Evolutionary conservation across 2,888 invertebrate genomes (phyloP), one percentile per base, ranked within the genome.

Genomic region (Melanchra persicariae): DNA sequence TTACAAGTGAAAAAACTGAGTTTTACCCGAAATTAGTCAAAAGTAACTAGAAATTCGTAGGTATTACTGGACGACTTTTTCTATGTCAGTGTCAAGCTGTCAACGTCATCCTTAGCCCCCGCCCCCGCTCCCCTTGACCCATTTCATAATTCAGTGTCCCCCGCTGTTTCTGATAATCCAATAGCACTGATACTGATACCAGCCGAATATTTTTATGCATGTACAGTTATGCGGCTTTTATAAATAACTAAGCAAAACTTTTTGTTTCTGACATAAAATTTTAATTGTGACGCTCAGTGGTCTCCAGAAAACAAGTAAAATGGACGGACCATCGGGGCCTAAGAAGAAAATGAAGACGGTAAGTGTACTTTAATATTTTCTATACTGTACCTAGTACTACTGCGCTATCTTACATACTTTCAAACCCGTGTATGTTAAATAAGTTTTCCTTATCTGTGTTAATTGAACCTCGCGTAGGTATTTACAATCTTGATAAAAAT

Each of bases 341-440:
- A 95, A 93, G 85, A 96, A 95, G 85, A 96, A 96, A 89, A 87
- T 95, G 0, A 96, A 96, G 92, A 94, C 94, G 40, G 96, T 96
- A 86, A 93, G 94, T 93, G 52, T 45, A 65, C 67, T 67, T 34
- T 45, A 45, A 43, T 78, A 55, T 60, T 61, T 63, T 40, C 45
- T 47, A 59, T 34, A 69, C 17, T 59, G 45, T 9, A n/a, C n/a
- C n/a, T n/a, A 37, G 22, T 26, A 19, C 0, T 12, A 30, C 9
- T 51, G 10, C 19, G 43, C 12, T 75, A 34, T 60, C 24, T 24
- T 12, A 40, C 10, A 30, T 43, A 51, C 1, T 51, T 43, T 47
- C 12, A 57, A 37, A 64, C 58, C 66, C 22, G n/a, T 68, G 64
- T 65, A 15, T 52, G 30, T 24, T 47, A n/a, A 52, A 70, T 59